A percentile compares a stretch with the other conserved stretches of the same genome.
Conservation (phyloP, 2,797 vertebrate genomes). For the Phataginus tetradactyla region DNA sequence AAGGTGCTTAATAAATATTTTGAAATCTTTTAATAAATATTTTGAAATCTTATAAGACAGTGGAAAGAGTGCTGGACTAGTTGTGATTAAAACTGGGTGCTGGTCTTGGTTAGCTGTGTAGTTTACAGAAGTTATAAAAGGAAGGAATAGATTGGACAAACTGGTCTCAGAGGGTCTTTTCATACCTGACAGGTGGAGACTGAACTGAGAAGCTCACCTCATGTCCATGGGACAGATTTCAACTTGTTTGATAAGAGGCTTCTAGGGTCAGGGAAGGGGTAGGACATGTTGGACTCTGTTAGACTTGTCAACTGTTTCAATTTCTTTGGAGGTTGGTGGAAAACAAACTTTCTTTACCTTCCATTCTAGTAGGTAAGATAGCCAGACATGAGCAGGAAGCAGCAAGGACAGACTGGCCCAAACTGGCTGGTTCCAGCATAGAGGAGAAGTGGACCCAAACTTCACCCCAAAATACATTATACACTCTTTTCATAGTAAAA, state of each 20-base stretch:
- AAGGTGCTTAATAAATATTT: not conserved
- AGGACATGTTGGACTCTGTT: not conserved
- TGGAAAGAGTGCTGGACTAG: slow-evolving; percentile 33
- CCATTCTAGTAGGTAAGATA: no score
- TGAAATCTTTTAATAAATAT: not conserved
- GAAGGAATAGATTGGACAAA: not conserved
- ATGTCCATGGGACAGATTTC: not conserved
- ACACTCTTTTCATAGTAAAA: no score
- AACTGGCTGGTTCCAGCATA: no score
- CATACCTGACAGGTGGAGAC: not conserved
- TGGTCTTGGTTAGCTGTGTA: slow-evolving; percentile 44
- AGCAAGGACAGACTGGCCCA: no score
- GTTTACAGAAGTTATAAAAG: not conserved
- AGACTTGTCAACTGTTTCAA: not conserved
- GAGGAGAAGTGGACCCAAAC: no score
- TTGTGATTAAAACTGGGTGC: slow-evolving; percentile 56
- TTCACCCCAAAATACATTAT: no score
- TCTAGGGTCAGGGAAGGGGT: not conserved
- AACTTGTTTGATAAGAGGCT: not conserved
- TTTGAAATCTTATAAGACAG: not conserved
- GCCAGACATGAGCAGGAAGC: no score
- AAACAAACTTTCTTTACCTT: not conserved
- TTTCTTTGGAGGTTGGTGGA: not conserved
- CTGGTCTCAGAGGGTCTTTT: not conserved
- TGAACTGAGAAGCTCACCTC: not conserved